Percentiles rank a stretch among this genome's conserved stretches.
phyloP scores from a whole-genome alignment of 2,888 invertebrate species.

The Mimumesa dahlbomi region DNA sequence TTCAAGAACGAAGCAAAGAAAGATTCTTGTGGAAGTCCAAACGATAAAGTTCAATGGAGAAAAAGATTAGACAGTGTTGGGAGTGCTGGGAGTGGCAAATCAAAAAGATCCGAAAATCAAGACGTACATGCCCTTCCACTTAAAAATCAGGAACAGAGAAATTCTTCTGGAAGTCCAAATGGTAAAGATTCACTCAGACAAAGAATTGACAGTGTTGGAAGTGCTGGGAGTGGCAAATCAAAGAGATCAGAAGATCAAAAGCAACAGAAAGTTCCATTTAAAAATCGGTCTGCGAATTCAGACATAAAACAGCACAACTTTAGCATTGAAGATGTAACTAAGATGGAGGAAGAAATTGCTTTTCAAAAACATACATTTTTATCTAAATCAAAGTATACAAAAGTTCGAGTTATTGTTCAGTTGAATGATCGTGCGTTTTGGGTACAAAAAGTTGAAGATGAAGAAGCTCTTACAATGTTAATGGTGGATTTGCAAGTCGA shows the following conservation, averaged over 20 bases:
- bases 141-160: too few species aligned
- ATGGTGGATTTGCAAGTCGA: constrained; percentile 49
- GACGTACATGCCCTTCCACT: not conserved
- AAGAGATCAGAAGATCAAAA: too few species aligned
- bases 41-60: too few species aligned
- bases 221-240: not conserved
- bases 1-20: too few species aligned
- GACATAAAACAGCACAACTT: not conserved
- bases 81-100: not conserved
- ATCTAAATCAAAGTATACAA: constrained; percentile 52
- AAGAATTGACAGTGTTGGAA: not conserved
- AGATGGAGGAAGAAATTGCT: constrained; percentile 34
- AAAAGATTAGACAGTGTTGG: not conserved
- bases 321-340: not conserved
- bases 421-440: constrained; percentile 56
- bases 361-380: constrained; percentile 54
- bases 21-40: too few species aligned
- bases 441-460: constrained; percentile 60
- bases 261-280: too few species aligned
- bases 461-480: constrained; percentile 30
- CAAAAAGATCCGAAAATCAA: not conserved
- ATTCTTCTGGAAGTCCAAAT: not conserved
- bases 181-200: not conserved
- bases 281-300: too few species aligned
- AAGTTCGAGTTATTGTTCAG: constrained; percentile 52